A percentile compares a stretch with the other conserved stretches of the same genome.
phyloP scores from a whole-genome alignment of 2,797 vertebrate species.

The Odontamblyopus lacepedii region DNA sequence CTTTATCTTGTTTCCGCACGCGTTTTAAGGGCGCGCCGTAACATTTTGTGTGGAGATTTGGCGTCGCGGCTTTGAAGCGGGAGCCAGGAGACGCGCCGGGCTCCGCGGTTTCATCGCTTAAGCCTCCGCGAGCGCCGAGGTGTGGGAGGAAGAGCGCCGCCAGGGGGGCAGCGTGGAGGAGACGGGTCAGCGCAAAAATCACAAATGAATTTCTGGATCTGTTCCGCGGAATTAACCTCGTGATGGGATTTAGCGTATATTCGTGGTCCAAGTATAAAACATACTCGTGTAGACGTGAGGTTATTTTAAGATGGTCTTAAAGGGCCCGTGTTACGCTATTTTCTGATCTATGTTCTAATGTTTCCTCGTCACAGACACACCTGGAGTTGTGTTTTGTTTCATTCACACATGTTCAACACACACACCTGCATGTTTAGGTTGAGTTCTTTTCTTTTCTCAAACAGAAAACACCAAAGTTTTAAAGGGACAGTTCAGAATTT shows the following conservation, averaged over 20 bases:
- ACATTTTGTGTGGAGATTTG: constrained; percentile 19
- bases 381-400: too few relatives aligned
- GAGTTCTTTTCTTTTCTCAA: too few relatives aligned
- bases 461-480: too few relatives aligned
- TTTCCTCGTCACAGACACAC: too few relatives aligned
- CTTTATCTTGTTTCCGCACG: constrained; percentile 10
- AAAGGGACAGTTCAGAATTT: too few relatives aligned
- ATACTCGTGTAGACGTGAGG: too few relatives aligned
- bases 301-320: too few relatives aligned
- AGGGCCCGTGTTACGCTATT: too few relatives aligned
- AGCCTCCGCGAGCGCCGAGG: constrained; percentile 4
- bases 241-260: neutral
- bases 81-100: constrained; percentile 26
- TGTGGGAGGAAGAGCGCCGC: neutral
- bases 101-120: constrained; percentile 17
- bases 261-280: neutral
- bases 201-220: neutral
- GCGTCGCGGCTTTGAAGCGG: constrained; percentile 23
- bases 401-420: too few relatives aligned
- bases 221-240: neutral
- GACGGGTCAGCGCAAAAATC: neutral
- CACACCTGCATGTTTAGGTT: too few relatives aligned
- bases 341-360: too few relatives aligned
- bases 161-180: neutral
- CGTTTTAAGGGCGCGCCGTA: constrained; percentile 1